Evolutionary conservation across 2,888 invertebrate genomes (phyloP), one percentile per base, ranked within the genome.

Genomic region (Brachynemurus nebulosus): DNA sequence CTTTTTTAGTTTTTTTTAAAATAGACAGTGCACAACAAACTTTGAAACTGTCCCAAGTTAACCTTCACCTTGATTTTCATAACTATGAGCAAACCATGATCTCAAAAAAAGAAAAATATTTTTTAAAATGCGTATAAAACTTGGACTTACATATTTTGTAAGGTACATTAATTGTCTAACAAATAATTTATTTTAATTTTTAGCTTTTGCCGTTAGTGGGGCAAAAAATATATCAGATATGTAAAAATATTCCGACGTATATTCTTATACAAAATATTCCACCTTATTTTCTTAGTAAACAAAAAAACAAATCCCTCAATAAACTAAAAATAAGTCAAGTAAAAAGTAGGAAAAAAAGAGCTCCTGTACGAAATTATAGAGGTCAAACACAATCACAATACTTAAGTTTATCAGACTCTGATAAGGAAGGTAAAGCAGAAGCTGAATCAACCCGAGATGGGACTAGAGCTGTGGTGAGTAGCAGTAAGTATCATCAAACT

Each of bases 321-420:
- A 36, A 56, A 55, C 34, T 51, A 55, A 40, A 50, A 52, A 36
- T 48, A 52, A 35, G 19, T 8, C 34, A 21, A 27, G 44, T 38
- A 46, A 40, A 44, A 11, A 12, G 40, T 42, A 50, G 55, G 39
- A 44, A 12, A 46, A 56, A 52, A 52, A 51, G 63, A 19, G 52
- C 57, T n/a, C 55, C 57, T 9, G 61, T 70, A 35, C 72, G 74
- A 17, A 65, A 72, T 17, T 76, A 70, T 53, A 66, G 81, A 40
- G 86, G 86, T 2, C 88, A 88, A 62, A 86, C 86, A 0, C 88
- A 88, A 59, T 85, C 86, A 2, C 88, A 88, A 59, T 88, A 86
- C 60, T 65, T 88, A 53, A 80, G 78, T 57, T 75, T 76, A 52
- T 80, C 78, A 11, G 51, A 55, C 5, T 65, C 67, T 47, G 57